Base-by-base conservation (phyloP, 1,140 invertebrate species). In the Anastrepha obliqua region DNA sequence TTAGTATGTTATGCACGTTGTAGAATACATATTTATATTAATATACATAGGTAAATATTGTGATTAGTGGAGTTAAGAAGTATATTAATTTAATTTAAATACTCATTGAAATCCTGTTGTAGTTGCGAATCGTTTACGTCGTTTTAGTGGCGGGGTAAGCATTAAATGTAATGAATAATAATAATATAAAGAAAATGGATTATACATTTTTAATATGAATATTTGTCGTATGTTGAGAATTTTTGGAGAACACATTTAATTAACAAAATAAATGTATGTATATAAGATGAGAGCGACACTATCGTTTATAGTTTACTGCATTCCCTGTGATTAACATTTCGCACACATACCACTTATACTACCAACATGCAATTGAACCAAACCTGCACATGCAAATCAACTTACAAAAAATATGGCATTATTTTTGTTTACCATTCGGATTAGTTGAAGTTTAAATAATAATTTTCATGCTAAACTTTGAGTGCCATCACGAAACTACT, bases 71-170 rank as follows among this genome's bases (percentile, higher is more conserved):
- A 86, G 51, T 55, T 29, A 29, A 29, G 29, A 78, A 87, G n/a
- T 70, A 42, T 9, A 67, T 20, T n/a, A 64, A 86, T 74, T 92
- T 90, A 93, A 89, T 93, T 93, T 87, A 93, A 90, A 91, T 93
- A 93, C 91, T 93, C 92, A 93, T 93, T 93, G 92, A 93, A 93
- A 91, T 93, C 92, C 92, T 93, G 90, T 90, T 90, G 91, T 87
- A 81, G 74, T 58, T 88, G 86, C 62, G 29, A 87, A 59, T 88
- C 58, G 90, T 91, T 88, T 90, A 91, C 44, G 64, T 88, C 90
- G 90, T 91, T 65, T 20, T 20, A 44, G 88, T 91, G 7, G 51
- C 85, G 90, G 91, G 91, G 91, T 88, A 92, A 92, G 91, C 91
- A 90, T 92, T 92, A 90, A 91, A 90, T 90, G 70, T 74, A 74